phyloP scores from a whole-genome alignment of 2,113 vertebrate genomes.

The Lepus europaeus region DNA sequence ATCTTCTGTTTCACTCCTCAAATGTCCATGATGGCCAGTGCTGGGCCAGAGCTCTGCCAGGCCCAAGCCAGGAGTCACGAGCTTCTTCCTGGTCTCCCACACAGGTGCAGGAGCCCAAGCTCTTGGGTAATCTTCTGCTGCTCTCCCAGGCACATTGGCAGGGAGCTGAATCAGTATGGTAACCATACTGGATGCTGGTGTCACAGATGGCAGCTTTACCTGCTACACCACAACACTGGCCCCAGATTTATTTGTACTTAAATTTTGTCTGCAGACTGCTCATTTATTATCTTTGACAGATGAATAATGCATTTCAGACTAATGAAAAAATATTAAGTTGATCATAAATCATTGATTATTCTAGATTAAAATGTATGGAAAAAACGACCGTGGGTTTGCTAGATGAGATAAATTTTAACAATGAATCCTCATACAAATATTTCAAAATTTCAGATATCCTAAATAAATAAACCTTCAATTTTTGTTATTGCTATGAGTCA shows the following conservation, averaged over 20 bases:
- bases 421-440: background rate
- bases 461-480: background rate
- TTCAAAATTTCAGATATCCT: background rate
- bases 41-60: too few species aligned
- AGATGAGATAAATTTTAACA: background rate
- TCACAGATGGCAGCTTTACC: too few species aligned
- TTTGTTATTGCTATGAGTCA: fast-evolving
- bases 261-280: background rate
- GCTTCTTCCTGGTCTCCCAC: too few species aligned
- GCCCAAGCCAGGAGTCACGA: too few species aligned
- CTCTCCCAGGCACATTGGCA: too few species aligned
- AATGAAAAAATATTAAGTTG: background rate
- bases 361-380: background rate
- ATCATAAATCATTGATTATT: background rate
- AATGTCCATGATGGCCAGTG: too few species aligned
- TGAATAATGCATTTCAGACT: background rate
- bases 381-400: background rate
- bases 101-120: too few species aligned
- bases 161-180: too few species aligned
- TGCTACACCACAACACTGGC: too few species aligned
- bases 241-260: background rate
- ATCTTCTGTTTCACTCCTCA: too few species aligned
- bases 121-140: too few species aligned
- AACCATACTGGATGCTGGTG: too few species aligned
- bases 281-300: background rate